Conservation (phyloP, 2,797 vertebrate genomes). For the Fringilla coelebs region DNA sequence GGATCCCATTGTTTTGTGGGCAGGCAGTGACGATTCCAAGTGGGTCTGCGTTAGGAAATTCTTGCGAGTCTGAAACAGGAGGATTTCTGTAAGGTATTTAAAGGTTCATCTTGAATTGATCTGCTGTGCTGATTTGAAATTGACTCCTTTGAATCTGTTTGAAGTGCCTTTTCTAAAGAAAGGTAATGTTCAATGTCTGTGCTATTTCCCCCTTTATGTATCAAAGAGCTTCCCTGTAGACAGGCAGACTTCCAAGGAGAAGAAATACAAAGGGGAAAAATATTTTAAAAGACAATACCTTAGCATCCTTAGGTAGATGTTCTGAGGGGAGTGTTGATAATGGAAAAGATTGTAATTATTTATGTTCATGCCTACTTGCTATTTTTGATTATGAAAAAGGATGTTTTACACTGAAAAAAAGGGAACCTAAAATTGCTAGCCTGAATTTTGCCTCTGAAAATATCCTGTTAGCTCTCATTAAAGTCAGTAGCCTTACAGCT, state of each 20-base stretch:
- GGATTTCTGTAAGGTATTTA: background rate
- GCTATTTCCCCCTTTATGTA: background rate
- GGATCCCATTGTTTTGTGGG: background rate
- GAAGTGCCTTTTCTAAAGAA: background rate
- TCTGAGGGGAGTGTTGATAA: background rate
- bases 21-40: background rate
- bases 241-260: background rate
- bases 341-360: background rate
- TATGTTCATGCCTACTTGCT: background rate
- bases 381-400: background rate
- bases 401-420: background rate
- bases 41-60: background rate
- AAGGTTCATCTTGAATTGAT: background rate
- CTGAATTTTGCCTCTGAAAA: background rate
- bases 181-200: background rate
- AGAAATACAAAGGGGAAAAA: background rate
- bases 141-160: background rate
- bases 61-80: background rate
- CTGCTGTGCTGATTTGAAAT: background rate
- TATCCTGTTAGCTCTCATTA: background rate
- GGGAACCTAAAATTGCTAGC: background rate
- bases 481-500: background rate
- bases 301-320: background rate
- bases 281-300: background rate
- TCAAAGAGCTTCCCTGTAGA: background rate